Base-by-base conservation (phyloP, 2,888 invertebrate genomes). In the Lasioglossum villosulum region DNA sequence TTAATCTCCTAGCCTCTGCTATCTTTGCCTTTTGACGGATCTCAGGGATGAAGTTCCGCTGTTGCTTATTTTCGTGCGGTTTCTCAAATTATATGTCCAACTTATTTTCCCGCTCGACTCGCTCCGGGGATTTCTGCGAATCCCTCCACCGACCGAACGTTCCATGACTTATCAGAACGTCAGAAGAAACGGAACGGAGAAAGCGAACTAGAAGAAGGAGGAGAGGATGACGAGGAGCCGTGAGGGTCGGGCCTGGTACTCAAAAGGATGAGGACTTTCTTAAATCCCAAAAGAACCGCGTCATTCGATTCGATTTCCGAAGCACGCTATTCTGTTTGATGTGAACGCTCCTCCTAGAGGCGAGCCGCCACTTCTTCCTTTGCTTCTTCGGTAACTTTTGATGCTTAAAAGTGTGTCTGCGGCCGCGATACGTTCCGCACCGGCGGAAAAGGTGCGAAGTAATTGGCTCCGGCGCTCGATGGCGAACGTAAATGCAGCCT, bases 61-160 rank as follows among this genome's bases (percentile, higher is more conserved):
- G 87, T 84, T 83, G 89, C 88, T 86, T 90, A 86, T 90, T 88
- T 86, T 88, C 82, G 83, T 85, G 85, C 83, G 86, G 90, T 89
- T 88, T 91, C 91, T 90, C 91, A 89, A 93, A 92, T 93, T 91
- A 92, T 92, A 92, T 90, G 91, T 92, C 90, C 90, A 92, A 92
- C 89, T 93, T 92, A 91, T 92, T 92, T 92, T 90, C 86, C 84
- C 83, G 88, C 80, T 77, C 86, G 78, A 68, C 82, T 78, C 79
- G 84, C 88, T 86, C 79, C 83, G 80, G 88, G 88, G 90, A 89
- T 89, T 91, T 91, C 91, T 75, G 83, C 74, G 84, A 87, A 87
- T 91, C 82, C 87, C 86, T 75, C 81, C 84, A 84, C 83, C 88
- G 84, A 87, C 83, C 88, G 85, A 88, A 86, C 85, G 82, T 88